Evolutionary conservation across 2,888 invertebrate genomes (phyloP), one percentile per base, ranked within the genome.

Genomic region (Halictus quadricinctus): DNA sequence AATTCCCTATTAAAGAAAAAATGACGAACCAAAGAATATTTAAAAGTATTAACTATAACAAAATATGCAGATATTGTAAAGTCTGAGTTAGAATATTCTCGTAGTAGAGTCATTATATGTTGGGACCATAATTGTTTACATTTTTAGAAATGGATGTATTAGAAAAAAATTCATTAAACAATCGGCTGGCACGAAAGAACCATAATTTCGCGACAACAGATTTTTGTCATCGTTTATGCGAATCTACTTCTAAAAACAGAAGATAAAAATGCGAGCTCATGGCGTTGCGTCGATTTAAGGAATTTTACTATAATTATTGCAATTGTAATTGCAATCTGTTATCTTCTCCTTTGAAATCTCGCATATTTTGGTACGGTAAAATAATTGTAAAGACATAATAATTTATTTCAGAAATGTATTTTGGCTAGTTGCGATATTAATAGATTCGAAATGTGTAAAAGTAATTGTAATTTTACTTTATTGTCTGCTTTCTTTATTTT

Each of bases 271-370:
- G 8, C 76, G 41, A 70, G 21, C 43, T 72, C 73, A 73, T 75
- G 80, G 85, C 84, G 84, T 85, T 85, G 84, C 85, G 84, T 85
- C 84, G 84, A 85, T 84, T 80, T 80, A 74, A 80, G 46, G 72
- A 74, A 80, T 77, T 83, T 50, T 80, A 85, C 72, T 80, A 72
- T 80, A 80, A 84, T 72, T 72, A 76, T 69, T 72, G 43, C 54
- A 85, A 84, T 84, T 74, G 54, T 74, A 66, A 72, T 58, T 80
- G 46, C 74, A 73, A 72, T 50, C 43, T 60, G 25, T 76, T 72
- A 66, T 46, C 25, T 77, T 72, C 72, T 54, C 3, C 13, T 36
- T 74, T 84, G 80, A 69, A 85, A 84, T 84, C 84, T 80, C 80
- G 76, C 73, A 80, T 84, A 80, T 79, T 76, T 80, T 72, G 13